Base-by-base conservation (phyloP, 2,888 invertebrate species). In the Chaetogeoica ovagalla region DNA sequence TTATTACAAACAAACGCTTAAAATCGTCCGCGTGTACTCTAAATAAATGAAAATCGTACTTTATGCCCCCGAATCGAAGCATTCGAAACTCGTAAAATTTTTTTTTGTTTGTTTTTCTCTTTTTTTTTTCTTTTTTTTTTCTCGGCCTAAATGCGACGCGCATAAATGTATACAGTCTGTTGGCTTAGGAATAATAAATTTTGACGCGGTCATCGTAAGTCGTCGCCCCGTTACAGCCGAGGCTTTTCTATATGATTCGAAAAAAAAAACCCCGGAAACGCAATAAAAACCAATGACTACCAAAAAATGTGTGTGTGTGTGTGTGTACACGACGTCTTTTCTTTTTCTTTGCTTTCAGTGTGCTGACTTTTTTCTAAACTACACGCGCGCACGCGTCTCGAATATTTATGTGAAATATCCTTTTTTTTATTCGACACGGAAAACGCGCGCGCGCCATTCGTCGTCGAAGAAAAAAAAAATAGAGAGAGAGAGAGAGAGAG, bases 241-340 rank as follows among this genome's bases (percentile, higher is more conserved):
- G 4, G 57, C 55, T 43, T 75, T n/a, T n/a, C 57, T 48, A 48
- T 48, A 48, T 48, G 43, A 15, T 59, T 57, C 30, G 59, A 1
- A 17, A 66, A 9, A 68, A 30, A n/a, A n/a, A n/a, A n/a, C n/a
- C n/a, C 69, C 52, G 77, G 60, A 69, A 76, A 77, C 15, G 69
- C 77, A 69, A 77, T 77, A 77, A 77, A 77, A 77, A 69, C 52
- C 60, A 52, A 77, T 69, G 77, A 62, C 52, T 30, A 5, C 52
- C 52, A 59, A 43, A 66, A 75, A 75, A 4, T 30, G 30, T 48
- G 23, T 57, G 30, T 48, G 48, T 48, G 48, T 13, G 48, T 48
- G 15, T 48, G 13, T 48, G 9, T 48, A 48, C 75, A 19, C 74
- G 65, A 74, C 55, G 57, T 19, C 66, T 66, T 43, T 57, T 57